A percentile compares a stretch with the other conserved stretches of the same genome.
These are phyloP conservation scores for Tinea semifulvella DNA, from an alignment of 2,888 invertebrate genomes.

Conservation along the genomic window DNA sequence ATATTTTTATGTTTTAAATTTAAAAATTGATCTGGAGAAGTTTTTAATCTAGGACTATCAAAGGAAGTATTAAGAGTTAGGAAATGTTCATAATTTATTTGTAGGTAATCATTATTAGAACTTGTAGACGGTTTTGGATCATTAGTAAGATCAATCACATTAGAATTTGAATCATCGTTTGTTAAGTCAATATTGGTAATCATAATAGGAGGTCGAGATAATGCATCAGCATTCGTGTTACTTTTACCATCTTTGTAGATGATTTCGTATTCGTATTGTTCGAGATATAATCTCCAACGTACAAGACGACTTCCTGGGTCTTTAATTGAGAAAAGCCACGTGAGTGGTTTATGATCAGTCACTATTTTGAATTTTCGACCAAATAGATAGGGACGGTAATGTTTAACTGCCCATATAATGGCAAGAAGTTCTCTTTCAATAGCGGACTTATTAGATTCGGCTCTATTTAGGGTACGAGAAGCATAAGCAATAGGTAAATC, in stretches of 20 bases:
- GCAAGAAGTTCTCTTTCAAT: too few relatives aligned
- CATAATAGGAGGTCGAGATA: constrained; percentile 19
- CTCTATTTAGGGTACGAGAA: too few relatives aligned
- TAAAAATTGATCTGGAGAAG: constrained; percentile 22
- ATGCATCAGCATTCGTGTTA: constrained; percentile 26
- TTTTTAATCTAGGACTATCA: constrained; percentile 20
- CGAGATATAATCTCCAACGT: too few relatives aligned
- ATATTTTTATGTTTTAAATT: constrained; percentile 25
- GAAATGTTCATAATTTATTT: constrained; percentile 20
- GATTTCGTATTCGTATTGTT: too few relatives aligned
- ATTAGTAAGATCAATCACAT: constrained; percentile 22
- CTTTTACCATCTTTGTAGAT: constrained; percentile 26
- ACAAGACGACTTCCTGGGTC: too few relatives aligned
- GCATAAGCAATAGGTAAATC: constrained; percentile 21
- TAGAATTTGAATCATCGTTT: constrained; percentile 24
- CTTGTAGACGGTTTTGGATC: neutral
- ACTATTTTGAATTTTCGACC: too few relatives aligned
- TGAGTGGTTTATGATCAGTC: constrained; percentile 23
- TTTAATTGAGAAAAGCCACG: constrained; percentile 23
- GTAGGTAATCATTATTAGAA: constrained; percentile 18
- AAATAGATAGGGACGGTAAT: too few relatives aligned
- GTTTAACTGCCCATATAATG: too few relatives aligned
- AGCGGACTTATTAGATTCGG: too few relatives aligned
- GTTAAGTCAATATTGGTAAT: too few relatives aligned
- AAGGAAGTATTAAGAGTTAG: constrained; percentile 10